Percentiles rank a stretch among this genome's conserved stretches.
These are phyloP conservation scores for Araneus ventricosus DNA, from an alignment of 1,140 invertebrate genomes.

Conservation along the genomic window DNA sequence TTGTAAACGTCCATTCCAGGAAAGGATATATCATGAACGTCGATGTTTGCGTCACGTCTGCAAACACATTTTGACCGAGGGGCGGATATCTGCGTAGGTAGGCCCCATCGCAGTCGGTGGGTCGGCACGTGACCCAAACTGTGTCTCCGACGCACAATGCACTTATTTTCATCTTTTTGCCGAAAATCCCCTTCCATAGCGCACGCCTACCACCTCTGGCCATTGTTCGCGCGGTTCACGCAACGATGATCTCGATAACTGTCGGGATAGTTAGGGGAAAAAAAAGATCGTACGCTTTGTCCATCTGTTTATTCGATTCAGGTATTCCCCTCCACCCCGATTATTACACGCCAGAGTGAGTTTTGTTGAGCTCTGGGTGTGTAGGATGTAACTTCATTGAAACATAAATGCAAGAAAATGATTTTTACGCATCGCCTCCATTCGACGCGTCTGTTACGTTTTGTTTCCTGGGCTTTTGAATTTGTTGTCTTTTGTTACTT, in stretches of 20 bases:
- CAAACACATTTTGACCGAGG: constrained; percentile 7
- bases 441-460: not conserved
- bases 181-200: not conserved
- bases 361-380: constrained; percentile 29
- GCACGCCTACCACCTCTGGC: constrained; percentile 26
- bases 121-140: constrained; percentile 8
- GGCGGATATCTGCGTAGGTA: constrained; percentile 13
- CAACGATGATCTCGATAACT: constrained; percentile 57
- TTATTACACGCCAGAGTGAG: constrained; percentile 44
- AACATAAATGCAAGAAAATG: constrained; percentile 27
- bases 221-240: constrained; percentile 45
- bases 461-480: not conserved
- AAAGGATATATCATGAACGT: not conserved
- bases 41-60: constrained; percentile 3
- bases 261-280: not conserved
- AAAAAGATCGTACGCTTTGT: constrained; percentile 33
- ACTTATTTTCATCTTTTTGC: not conserved
- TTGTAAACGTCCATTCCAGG: not conserved
- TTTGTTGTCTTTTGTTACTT: too few relatives aligned
- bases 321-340: not conserved
- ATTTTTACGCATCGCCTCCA: not conserved
- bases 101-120: constrained; percentile 1
- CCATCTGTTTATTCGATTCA: constrained; percentile 57
- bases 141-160: not conserved
- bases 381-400: constrained; percentile 34